Base-by-base conservation (phyloP, 2,797 vertebrate species). In the Lerista edwardsae region DNA sequence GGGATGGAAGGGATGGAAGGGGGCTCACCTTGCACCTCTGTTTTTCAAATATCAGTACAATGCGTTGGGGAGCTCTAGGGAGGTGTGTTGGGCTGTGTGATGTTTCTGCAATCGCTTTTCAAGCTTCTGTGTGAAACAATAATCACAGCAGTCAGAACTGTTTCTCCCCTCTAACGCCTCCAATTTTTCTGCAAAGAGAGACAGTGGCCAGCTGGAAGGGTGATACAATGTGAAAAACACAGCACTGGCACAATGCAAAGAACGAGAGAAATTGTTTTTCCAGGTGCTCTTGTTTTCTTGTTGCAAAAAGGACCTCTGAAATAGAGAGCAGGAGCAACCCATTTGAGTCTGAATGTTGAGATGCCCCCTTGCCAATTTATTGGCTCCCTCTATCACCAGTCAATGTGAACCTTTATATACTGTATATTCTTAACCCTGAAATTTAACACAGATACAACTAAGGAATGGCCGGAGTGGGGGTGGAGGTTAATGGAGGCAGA, bases 131-230 rank as follows among this genome's bases (percentile, higher is more conserved):
- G 64, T 15, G 34, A 75, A 67, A 67, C n/a, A 64, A 82, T 55
- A 5, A 47, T 21, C 61, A 80, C 34, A n/a, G 14, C 15, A 72
- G 72, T 62, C 75, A 72, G 59, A 84, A 78, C 31, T 75, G 39
- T 36, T 77, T 69, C 36, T 77, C n/a, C 34, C 59, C 14, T 44
- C 23, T 69, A 14, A 31, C 25, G 71, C 23, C 77, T 80, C 84
- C 47, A 80, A 59, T 75, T 80, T 72, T 84, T 84, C 57, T 69
- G 36, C 3, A 59, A 85, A 67, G 47, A 31, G 41, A 77, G 57
- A 79, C 9, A 39, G 36, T 44, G 62, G 84, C 64, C 84, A 85
- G 69, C 79, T 68, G 73, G 84, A 85, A 85, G 57, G 73, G 10
- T 57, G 27, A 29, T 68, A 41, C 68, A 83, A 81, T 75, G 73